Base-by-base conservation (phyloP, 1,140 invertebrate genomes). In the Dendrolimus kikuchii region DNA sequence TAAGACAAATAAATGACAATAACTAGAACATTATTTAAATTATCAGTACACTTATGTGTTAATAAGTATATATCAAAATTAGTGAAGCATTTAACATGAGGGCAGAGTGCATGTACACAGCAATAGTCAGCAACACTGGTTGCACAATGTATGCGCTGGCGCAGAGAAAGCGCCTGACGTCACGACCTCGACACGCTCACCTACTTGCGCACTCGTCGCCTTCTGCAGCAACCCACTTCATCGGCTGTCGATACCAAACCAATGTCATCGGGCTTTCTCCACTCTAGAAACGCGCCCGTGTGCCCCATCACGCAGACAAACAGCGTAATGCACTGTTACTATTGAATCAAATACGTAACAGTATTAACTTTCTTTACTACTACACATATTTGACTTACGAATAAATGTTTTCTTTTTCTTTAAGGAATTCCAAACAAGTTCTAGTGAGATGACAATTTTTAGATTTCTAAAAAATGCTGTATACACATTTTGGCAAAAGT, bases 131-230 rank as follows among this genome's bases (percentile, higher is more conserved):
- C 62, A 55, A 51, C 46, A 54, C 45, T 55, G 44, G 64, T 75
- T 78, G 76, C 72, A 71, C 71, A 76, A 74, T 57, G 46, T 5
- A 7, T 51, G 67, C 74, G 74, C 68, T 62, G 51, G 78, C 73
- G 68, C 77, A 78, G 79, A 83, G 78, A 84, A 84, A 84, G 79
- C 79, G 77, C 8, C 59, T 82, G 80, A 86, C 81, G 82, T 83
- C 80, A 86, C 77, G 81, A 75, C 82, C 82, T 86, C 82, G 82
- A 86, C 82, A 83, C 70, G 79, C 72, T 86, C 80, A 86, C 82
- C 82, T 75, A 86, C 65, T 77, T 81, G 79, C 72, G 68, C 66
- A 60, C 57, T 60, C 51, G 52, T 45, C 59, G 56, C 46, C 59
- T 66, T 61, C 60, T 67, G 68, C 78, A 75, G 63, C 75, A 77